Evolutionary conservation across 2,797 vertebrate genomes (phyloP).

Genomic region (Acanthiza pusilla): DNA sequence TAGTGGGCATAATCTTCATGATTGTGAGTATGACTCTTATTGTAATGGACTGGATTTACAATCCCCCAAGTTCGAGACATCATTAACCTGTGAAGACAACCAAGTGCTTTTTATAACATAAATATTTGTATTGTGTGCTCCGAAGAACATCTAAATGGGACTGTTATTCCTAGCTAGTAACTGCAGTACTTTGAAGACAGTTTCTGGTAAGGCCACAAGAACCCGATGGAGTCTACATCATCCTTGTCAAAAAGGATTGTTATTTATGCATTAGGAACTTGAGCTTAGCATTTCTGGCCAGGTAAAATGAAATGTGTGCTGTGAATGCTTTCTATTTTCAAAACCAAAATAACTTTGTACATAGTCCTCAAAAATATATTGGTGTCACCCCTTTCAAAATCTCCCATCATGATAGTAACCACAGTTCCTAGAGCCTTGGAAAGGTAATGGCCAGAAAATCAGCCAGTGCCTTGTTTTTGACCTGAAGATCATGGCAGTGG

Average conservation of each 20-base stretch:
- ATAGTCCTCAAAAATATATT: constrained; percentile 13
- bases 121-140: constrained; percentile 50
- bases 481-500: background rate
- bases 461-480: background rate
- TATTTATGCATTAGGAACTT: constrained; percentile 62
- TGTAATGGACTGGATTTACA: constrained; percentile 91
- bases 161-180: constrained; percentile 59
- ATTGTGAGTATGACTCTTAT: constrained; percentile 93
- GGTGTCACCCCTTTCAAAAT: background rate
- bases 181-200: constrained; percentile 68
- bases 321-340: constrained; percentile 29
- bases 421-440: constrained; percentile 1
- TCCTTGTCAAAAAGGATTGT: constrained; percentile 30
- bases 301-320: constrained; percentile 36
- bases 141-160: constrained; percentile 43
- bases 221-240: constrained; percentile 22
- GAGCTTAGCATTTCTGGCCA: constrained; percentile 38
- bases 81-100: constrained; percentile 77
- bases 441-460: background rate
- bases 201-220: constrained; percentile 57
- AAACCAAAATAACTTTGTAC: constrained; percentile 19
- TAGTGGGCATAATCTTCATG: constrained; percentile 92
- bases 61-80: constrained; percentile 79
- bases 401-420: background rate
- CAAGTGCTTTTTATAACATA: background rate